Evolutionary conservation across 2,888 invertebrate genomes (phyloP), one percentile per base, ranked within the genome.

Genomic region (Microchrysa polita): DNA sequence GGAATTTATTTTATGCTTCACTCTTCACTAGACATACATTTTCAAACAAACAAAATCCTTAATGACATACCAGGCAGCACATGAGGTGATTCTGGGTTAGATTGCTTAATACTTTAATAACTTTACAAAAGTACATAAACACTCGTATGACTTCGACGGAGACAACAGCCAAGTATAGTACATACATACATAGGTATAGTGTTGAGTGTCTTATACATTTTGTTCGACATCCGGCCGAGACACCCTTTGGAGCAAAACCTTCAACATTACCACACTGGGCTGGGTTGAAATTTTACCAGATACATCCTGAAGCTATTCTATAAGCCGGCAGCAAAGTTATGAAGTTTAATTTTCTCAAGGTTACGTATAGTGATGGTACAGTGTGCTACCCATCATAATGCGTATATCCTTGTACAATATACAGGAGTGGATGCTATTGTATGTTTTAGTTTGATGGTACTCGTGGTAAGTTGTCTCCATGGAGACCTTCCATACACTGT

Each of bases 61-160:
- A 48, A 48, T 48, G 48, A 4, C 48, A 48, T 12, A n/a, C n/a
- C n/a, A n/a, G n/a, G n/a, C 14, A 48, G 48, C 10, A 7, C 27
- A 7, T 5, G 27, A 2, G 27, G 27, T 34, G 27, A n/a, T n/a
- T n/a, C n/a, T n/a, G n/a, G n/a, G 48, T 48, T 48, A 48, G 48
- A 7, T 34, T 48, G 48, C 48, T 48, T n/a, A 48, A 48, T 48
- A 48, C 53, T 67, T 48, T 67, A 52, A 67, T 67, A 67, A 67
- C 16, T 67, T 67, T 67, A 67, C 67, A 53, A 23, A 67, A 67
- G 52, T 67, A 67, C 48, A 4, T n/a, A 12, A n/a, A 48, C 48
- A n/a, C 12, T n/a, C n/a, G 16, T 12, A 7, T n/a, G 48, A 48
- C 48, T 48, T 48, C 48, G 16, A 12, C n/a, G n/a, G n/a, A n/a